A percentile compares a stretch with the other conserved stretches of the same genome.
These are phyloP conservation scores for Dufourea novaeangliae DNA, from an alignment of 1,140 invertebrate species.

Conservation along the genomic window DNA sequence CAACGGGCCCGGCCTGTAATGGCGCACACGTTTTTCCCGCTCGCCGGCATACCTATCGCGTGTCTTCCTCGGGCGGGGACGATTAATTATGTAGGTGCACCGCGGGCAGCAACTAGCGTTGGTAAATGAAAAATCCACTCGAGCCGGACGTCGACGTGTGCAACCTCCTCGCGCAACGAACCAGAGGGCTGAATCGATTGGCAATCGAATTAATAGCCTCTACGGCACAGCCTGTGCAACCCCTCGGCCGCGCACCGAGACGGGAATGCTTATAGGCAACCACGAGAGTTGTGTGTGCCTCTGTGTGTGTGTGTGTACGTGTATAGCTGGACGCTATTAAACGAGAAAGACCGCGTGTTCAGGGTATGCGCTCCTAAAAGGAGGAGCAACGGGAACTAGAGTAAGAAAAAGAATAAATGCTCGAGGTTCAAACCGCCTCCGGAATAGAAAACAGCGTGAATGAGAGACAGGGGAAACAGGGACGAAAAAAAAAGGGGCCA, in stretches of 20 bases:
- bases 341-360: slow-evolving; percentile 28
- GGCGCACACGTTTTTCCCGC: background rate
- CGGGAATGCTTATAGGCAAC: background rate
- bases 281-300: background rate
- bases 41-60: background rate
- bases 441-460: slow-evolving; percentile 22
- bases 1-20: background rate
- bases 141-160: slow-evolving; percentile 28
- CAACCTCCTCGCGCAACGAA: slow-evolving; percentile 12
- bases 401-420: background rate
- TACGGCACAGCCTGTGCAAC: background rate
- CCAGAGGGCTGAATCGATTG: slow-evolving; percentile 55
- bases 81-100: slow-evolving; percentile 42
- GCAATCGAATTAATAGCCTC: slow-evolving; percentile 62
- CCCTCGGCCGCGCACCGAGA: background rate
- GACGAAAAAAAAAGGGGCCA: background rate
- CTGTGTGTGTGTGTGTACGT: background rate
- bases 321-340: slow-evolving; percentile 31
- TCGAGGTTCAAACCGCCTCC: background rate
- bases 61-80: slow-evolving; percentile 8
- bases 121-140: slow-evolving; percentile 59
- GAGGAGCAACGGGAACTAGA: background rate
- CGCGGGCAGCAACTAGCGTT: slow-evolving; percentile 31
- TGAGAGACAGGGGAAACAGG: background rate
- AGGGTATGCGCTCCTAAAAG: slow-evolving; percentile 5